Evolutionary conservation across 2,888 invertebrate genomes (phyloP).

Genomic region (Adineta ricciae): DNA sequence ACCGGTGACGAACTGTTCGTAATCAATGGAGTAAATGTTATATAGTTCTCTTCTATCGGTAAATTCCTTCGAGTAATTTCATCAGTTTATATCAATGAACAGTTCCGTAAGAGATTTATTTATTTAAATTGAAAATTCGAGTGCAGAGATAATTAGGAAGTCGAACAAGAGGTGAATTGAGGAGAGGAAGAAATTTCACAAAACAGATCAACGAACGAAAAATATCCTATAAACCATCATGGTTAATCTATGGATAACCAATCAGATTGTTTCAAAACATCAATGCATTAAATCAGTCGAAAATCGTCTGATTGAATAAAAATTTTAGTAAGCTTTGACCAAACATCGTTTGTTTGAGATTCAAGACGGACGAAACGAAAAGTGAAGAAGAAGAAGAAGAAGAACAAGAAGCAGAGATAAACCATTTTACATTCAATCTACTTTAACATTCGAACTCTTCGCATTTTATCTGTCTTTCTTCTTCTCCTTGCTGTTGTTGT

Average conservation of each 20-base stretch:
- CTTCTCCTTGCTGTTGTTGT: background rate
- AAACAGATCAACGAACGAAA: background rate
- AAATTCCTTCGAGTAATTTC: background rate
- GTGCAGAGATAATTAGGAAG: background rate
- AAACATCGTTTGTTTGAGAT: background rate
- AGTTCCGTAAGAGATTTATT: no score
- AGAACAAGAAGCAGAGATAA: background rate
- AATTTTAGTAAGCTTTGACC: background rate
- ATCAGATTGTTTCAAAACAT: background rate
- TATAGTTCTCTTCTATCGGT: background rate
- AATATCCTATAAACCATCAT: background rate
- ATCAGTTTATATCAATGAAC: no score
- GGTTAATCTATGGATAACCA: background rate
- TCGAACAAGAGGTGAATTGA: background rate
- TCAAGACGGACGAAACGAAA: background rate
- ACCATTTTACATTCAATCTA: background rate
- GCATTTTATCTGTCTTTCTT: background rate
- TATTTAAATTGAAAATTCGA: no score
- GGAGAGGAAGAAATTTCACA: background rate
- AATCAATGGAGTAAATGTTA: background rate
- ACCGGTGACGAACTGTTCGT: background rate
- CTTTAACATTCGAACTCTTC: background rate
- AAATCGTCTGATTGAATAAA: background rate
- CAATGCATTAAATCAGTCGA: background rate
- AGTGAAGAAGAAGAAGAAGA: background rate